Conservation (phyloP, 2,113 vertebrate species). For the Riparia riparia region DNA sequence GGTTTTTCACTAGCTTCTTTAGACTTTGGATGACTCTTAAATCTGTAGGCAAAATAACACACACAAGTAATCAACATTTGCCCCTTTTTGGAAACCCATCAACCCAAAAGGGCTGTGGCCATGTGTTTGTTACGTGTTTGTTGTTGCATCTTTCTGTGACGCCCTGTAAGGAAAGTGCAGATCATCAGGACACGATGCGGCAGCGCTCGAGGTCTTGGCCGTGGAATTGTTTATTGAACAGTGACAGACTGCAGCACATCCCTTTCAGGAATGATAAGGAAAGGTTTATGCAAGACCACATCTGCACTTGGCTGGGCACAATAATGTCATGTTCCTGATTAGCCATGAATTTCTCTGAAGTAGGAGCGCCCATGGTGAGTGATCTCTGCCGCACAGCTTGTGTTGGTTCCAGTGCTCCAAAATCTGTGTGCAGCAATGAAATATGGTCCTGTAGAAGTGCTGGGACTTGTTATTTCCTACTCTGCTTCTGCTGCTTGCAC, state of each 20-base stretch:
- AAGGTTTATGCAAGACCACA: conserved; percentile 27
- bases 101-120: background rate
- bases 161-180: background rate
- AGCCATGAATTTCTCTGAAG: background rate
- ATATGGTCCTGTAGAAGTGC: background rate
- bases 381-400: background rate
- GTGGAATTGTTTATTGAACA: background rate
- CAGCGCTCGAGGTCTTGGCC: background rate
- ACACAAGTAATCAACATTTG: background rate
- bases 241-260: conserved; percentile 6
- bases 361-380: background rate
- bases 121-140: background rate
- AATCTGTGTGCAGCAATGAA: background rate
- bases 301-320: conserved; percentile 16
- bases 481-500: background rate
- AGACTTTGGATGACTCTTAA: background rate
- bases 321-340: background rate
- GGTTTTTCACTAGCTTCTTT: background rate
- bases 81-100: background rate
- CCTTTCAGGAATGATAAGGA: background rate
- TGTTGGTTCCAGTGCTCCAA: conserved; percentile 4
- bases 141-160: background rate
- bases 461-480: background rate
- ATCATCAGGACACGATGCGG: background rate
- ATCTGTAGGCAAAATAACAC: background rate